Evolutionary conservation across 2,113 vertebrate genomes (phyloP), one percentile per base, ranked within the genome.

Genomic region (Monarcha castaneiventris): DNA sequence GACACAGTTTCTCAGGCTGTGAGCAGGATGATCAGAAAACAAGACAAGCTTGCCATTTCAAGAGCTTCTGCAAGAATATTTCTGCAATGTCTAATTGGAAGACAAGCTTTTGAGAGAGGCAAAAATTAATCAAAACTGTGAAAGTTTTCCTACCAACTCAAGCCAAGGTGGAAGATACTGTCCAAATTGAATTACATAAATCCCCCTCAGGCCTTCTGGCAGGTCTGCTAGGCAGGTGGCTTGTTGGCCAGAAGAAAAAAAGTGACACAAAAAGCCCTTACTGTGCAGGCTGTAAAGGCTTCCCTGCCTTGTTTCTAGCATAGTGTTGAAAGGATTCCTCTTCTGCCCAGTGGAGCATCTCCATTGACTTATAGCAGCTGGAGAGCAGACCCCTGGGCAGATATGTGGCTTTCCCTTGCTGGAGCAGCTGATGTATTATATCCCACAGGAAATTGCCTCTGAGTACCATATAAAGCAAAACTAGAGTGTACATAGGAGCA

Each of bases 341-440:
- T 80, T 90, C 64, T 91, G 87, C 63, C 51, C 55, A 80, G 52
- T 68, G 64, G 63, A 94, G 43, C 75, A 88, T 86, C 85, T 92
- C 85, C 72, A 56, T 22, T 95, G 92, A 93, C 92, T 95, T 90
- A 91, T 3, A 77, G 78, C 78, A 93, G 55, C 67, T 80, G 59
- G 59, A 93, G 61, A 86, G 52, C 56, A 93, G 72, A 77, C 33
- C 43, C 52, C 73, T 81, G 66, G 73, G 63, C 51, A 86, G 71
- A 88, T 80, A 82, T 22, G 59, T 80, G 32, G 25, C 27, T 88
- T 86, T 95, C 81, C 39, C 52, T 85, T 81, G 48, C 59, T 90
- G 67, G 89, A 95, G 76, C 55, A 80, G 68, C 74, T 90, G 84
- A 96, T 77, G 33, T 74, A 83, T 91, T 93, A 88, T 48, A 88